A percentile compares a stretch with the other conserved stretches of the same genome.
Conservation (phyloP, 2,797 vertebrate species). For the Gallinago nigripennis region DNA sequence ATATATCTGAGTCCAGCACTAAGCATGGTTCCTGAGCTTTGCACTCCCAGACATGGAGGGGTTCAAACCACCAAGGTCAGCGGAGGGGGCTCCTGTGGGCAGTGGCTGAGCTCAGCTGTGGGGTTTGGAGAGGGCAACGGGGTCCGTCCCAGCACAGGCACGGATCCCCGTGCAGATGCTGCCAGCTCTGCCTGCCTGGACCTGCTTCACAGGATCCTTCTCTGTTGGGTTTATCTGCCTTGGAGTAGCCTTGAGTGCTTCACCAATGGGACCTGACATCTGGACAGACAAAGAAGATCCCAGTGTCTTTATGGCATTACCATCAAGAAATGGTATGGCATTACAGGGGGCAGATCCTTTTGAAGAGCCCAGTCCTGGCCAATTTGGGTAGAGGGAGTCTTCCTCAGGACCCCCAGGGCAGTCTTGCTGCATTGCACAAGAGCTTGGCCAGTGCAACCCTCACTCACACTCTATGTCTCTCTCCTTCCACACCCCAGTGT, state of each 20-base stretch:
- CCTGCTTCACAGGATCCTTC: neutral
- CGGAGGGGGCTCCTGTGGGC: neutral
- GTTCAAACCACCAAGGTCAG: accelerated
- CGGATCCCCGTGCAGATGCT: neutral
- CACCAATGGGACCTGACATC: neutral
- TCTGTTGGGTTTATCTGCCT: neutral
- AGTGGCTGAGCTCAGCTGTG: neutral
- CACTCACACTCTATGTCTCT: neutral
- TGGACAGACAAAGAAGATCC: neutral
- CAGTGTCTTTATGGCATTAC: neutral
- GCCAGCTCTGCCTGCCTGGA: neutral
- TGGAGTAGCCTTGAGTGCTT: neutral
- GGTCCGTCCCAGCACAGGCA: neutral
- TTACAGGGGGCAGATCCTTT: neutral
- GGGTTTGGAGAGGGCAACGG: neutral
- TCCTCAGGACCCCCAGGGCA: neutral
- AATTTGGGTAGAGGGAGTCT: neutral
- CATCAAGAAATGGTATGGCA: neutral
- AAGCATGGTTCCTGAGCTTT: neutral
- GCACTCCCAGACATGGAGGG: neutral
- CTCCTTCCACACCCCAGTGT: neutral
- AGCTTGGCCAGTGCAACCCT: neutral
- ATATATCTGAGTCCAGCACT: neutral
- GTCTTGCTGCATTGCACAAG: neutral
- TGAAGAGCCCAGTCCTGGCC: neutral